Conservation (phyloP, 2,797 vertebrate genomes). For the Hoplostethus atlanticus region DNA sequence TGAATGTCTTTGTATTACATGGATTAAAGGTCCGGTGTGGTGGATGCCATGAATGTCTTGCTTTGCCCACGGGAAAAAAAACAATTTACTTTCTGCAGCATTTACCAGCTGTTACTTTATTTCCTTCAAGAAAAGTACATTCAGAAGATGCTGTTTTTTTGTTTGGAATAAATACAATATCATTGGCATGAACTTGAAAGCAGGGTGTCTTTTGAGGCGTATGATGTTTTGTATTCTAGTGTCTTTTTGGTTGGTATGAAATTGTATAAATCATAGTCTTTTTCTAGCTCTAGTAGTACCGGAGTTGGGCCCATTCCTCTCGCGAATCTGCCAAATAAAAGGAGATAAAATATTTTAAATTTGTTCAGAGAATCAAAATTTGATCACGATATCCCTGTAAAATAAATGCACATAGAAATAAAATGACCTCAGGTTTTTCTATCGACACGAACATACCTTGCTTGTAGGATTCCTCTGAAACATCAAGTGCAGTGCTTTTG, state of each 20-base stretch:
- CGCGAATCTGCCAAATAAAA: conserved; percentile 77
- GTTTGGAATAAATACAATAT: conserved; percentile 49
- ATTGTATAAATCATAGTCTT: conserved; percentile 73
- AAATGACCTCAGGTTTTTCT: conserved; percentile 79
- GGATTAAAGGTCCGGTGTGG: conserved; percentile 37
- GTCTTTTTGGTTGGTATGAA: conserved; percentile 72
- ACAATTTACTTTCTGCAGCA: conserved; percentile 51
- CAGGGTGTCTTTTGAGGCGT: conserved; percentile 60
- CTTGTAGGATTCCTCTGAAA: conserved; percentile 66
- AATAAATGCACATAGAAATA: conserved; percentile 64
- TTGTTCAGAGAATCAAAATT: conserved; percentile 31
- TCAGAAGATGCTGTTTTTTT: conserved; percentile 58
- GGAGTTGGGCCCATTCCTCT: conserved; percentile 78
- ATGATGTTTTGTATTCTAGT: conserved; percentile 52
- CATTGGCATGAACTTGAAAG: conserved; percentile 55
- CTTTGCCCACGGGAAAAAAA: conserved; percentile 47
- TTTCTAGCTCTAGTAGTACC: conserved; percentile 71
- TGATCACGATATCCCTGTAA: conserved; percentile 51
- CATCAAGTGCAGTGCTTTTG: conserved; percentile 56
- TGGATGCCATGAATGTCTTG: conserved; percentile 67
- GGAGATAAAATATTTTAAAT: conserved; percentile 51
- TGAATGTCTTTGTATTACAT: conserved; percentile 61
- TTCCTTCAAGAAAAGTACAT: conserved; percentile 59
- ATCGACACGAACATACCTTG: conserved; percentile 70
- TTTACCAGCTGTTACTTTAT: conserved; percentile 59